Base-by-base conservation (phyloP, 2,888 invertebrate genomes). In the Dicyrtomina minuta region DNA sequence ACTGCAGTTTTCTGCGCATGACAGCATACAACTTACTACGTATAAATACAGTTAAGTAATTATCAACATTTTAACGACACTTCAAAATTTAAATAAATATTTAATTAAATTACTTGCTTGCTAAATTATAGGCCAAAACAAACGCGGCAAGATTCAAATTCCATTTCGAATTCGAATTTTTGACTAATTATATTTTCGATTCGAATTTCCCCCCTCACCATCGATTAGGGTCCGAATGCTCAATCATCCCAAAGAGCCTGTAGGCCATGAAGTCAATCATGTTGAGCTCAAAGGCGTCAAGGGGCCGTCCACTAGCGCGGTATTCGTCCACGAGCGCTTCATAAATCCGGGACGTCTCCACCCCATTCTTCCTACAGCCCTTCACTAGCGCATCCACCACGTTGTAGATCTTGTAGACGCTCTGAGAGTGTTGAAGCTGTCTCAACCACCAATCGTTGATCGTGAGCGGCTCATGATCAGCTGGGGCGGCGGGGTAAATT, bases 181-280 rank as follows among this genome's bases (percentile, higher is more conserved):
- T n/a, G n/a, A n/a, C n/a, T n/a, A n/a, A n/a, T n/a, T n/a, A n/a
- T n/a, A n/a, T n/a, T n/a, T n/a, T n/a, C n/a, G n/a, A n/a, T n/a
- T n/a, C n/a, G n/a, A n/a, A n/a, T n/a, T n/a, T n/a, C n/a, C n/a
- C n/a, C n/a, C n/a, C n/a, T 51, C 46, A 67, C 67, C 67, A 67
- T 3, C 51, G 49, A 5, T 60, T 51, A 3, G 67, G 67, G 17
- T 67, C 67, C 5, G 67, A 17, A 20, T 67, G 51, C 20, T 59
- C 49, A 17, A 60, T 58, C 17, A 65, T 53, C 1, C 67, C 67
- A n/a, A 67, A 67, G 5, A 60, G 10, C 4, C 22, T 33, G 44
- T 68, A 68, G 15, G 61, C 26, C 27, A 68, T n/a, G 44, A 61
- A 68, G 17, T 68, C 68, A n/a, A 68, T 61, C 68, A 68, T 61